A percentile compares a stretch with the other conserved stretches of the same genome.
These are phyloP conservation scores for Amblyteles armatorius DNA, from an alignment of 2,888 invertebrate genomes.

Conservation along the genomic window DNA sequence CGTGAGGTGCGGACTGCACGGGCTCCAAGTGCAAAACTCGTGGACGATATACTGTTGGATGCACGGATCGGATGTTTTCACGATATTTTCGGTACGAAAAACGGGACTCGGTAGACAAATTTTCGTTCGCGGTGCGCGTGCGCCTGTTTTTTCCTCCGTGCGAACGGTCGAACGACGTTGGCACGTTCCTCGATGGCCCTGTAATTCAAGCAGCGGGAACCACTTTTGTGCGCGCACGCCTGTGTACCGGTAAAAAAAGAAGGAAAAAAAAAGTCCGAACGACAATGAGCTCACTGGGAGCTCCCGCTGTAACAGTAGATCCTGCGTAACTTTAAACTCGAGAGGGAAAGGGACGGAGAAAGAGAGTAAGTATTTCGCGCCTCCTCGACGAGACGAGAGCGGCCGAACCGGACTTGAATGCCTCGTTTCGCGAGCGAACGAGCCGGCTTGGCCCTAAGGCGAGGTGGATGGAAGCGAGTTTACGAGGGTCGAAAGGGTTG, in stretches of 20 bases:
- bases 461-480: slow-evolving; percentile 18
- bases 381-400: slow-evolving; percentile 41
- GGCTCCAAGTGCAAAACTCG: slow-evolving; percentile 44
- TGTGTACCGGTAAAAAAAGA: not conserved
- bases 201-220: slow-evolving; percentile 76
- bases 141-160: not conserved
- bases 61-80: not conserved
- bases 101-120: not conserved
- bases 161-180: slow-evolving; percentile 15
- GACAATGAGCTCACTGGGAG: slow-evolving; percentile 68
- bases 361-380: slow-evolving; percentile 44
- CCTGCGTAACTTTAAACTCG: slow-evolving; percentile 78
- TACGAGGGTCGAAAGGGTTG: slow-evolving; percentile 12
- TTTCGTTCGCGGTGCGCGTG: not conserved
- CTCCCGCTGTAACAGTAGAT: slow-evolving; percentile 77
- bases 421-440: slow-evolving; percentile 57
- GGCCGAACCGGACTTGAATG: slow-evolving; percentile 71
- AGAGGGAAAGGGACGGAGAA: slow-evolving; percentile 44
- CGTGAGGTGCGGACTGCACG: slow-evolving; percentile 30
- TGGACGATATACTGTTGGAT: not conserved
- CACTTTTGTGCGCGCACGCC: slow-evolving; percentile 66
- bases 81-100: not conserved
- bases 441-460: slow-evolving; percentile 22
- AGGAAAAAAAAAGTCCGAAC: slow-evolving; percentile 30
- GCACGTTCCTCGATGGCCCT: slow-evolving; percentile 36